phyloP scores from a whole-genome alignment of 2,797 vertebrate genomes.

The Antennarius maculatus region DNA sequence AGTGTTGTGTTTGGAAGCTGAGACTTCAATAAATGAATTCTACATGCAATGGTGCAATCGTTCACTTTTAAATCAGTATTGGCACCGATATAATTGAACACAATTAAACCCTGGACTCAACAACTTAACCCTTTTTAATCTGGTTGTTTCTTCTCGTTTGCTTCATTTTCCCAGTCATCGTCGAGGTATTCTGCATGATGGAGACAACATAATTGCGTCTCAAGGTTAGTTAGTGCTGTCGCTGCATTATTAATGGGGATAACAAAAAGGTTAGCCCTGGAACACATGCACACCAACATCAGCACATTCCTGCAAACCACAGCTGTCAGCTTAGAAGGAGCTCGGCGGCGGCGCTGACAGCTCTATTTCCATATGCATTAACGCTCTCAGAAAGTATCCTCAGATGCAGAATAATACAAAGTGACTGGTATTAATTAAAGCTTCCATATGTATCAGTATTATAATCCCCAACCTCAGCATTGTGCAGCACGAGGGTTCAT shows the following conservation, averaged over 20 bases:
- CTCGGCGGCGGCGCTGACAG: conserved; percentile 38
- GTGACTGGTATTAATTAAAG: conserved; percentile 61
- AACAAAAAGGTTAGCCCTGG: conserved; percentile 42
- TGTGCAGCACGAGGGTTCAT: conserved; percentile 23
- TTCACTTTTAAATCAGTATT: background rate
- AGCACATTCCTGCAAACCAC: conserved; percentile 45
- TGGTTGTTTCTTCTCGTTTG: background rate
- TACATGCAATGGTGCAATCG: background rate
- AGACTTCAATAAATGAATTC: conserved; percentile 19
- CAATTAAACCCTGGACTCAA: background rate
- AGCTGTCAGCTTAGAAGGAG: conserved; percentile 50
- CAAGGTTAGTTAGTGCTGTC: conserved; percentile 30
- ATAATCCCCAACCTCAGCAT: conserved; percentile 28
- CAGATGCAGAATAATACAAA: conserved; percentile 52
- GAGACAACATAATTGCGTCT: conserved; percentile 21
- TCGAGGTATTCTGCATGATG: conserved; percentile 23
- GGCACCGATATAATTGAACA: background rate
- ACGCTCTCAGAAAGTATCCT: conserved; percentile 32
- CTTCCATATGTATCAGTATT: conserved; percentile 28
- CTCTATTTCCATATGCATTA: conserved; percentile 62
- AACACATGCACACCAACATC: conserved; percentile 49
- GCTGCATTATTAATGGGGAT: conserved; percentile 48
- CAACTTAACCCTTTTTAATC: too few species aligned
- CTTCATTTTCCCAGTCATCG: conserved; percentile 15
- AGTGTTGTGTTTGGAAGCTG: conserved; percentile 13